Percentiles rank a stretch among this genome's conserved stretches.
Evolutionary conservation across 2,888 invertebrate species (phyloP).

Genomic region (Dicycla oo): DNA sequence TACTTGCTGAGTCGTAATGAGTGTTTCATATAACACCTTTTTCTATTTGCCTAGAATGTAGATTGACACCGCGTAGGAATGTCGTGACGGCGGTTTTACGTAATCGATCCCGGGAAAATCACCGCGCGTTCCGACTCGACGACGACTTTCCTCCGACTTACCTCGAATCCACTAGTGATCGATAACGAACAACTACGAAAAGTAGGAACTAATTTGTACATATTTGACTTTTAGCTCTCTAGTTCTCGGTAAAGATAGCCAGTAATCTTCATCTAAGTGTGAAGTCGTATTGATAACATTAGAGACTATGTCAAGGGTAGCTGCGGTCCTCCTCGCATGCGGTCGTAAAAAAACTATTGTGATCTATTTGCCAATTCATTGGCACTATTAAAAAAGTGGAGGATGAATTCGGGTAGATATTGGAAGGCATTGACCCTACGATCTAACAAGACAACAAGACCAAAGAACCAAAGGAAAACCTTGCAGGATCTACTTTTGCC

Average conservation of each 20-base stretch:
- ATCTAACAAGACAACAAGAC: not conserved
- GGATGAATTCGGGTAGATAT: not conserved
- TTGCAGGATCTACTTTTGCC: not conserved
- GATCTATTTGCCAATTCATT: conserved; percentile 26
- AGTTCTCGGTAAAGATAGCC: not conserved
- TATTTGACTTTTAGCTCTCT: not conserved
- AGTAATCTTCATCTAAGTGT: not conserved
- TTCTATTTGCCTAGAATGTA: conserved; percentile 60
- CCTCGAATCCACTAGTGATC: conserved; percentile 14
- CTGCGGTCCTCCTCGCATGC: not conserved
- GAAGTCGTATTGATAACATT: no score
- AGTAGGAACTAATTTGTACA: not conserved
- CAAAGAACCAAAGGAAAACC: not conserved
- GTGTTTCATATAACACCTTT: conserved; percentile 56
- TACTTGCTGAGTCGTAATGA: conserved; percentile 15
- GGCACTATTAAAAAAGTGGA: not conserved
- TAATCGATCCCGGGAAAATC: conserved; percentile 63
- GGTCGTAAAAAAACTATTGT: not conserved
- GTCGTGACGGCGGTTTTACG: conserved; percentile 61
- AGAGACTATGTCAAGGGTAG: not conserved
- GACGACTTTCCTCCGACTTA: conserved; percentile 31
- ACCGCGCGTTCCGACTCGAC: conserved; percentile 44
- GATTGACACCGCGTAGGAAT: conserved; percentile 57
- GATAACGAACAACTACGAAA: conserved; percentile 21
- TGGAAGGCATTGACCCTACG: not conserved